These are phyloP conservation scores for Periplaneta americana DNA, from an alignment of 1,140 invertebrate genomes.

Conservation along the genomic window DNA sequence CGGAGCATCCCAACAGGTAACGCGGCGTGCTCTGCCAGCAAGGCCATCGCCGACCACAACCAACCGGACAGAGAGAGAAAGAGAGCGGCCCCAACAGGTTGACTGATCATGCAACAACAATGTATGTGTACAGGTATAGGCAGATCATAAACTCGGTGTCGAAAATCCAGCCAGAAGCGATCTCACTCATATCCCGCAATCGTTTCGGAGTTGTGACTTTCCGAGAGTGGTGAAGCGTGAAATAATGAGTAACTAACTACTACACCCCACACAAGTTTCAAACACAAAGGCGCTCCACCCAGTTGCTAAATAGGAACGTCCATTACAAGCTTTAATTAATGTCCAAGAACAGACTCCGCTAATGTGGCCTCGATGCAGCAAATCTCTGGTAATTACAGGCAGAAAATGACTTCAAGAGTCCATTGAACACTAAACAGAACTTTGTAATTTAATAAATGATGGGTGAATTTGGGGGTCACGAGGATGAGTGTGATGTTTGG, in stretches of 20 bases:
- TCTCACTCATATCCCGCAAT: neutral
- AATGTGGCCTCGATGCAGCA: neutral
- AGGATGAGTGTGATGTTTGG: too few species aligned
- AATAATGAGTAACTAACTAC: neutral
- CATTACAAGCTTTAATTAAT: neutral
- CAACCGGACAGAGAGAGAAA: neutral
- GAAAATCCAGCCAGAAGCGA: neutral
- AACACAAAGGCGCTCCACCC: neutral
- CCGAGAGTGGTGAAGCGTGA: neutral
- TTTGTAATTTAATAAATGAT: too few species aligned
- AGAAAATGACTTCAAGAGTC: too few species aligned
- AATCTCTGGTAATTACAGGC: too few species aligned
- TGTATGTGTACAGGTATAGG: neutral
- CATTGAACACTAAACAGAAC: too few species aligned
- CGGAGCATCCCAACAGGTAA: neutral
- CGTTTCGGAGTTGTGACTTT: neutral
- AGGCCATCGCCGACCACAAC: neutral
- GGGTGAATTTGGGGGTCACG: too few species aligned
- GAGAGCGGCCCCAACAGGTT: neutral
- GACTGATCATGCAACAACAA: neutral
- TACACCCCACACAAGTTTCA: neutral
- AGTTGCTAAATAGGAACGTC: neutral
- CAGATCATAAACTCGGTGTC: neutral
- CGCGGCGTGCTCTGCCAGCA: neutral
- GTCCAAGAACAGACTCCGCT: neutral